Evolutionary conservation across 1,140 invertebrate genomes (phyloP), one percentile per base, ranked within the genome.

Genomic region (Thaumetopoea pityocampa): DNA sequence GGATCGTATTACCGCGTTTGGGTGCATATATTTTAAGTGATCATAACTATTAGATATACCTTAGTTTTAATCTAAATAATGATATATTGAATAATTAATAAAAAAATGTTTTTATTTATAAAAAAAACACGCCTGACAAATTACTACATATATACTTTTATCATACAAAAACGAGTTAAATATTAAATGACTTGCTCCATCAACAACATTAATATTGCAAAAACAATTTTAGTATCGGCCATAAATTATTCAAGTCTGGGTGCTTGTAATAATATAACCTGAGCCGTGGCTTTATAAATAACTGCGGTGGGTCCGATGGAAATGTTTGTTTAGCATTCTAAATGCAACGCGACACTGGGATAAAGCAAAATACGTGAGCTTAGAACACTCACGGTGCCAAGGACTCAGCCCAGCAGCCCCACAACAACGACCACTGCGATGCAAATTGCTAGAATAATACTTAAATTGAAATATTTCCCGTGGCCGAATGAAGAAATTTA

Each of bases 401-500:
- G 19, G 27, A 23, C 37, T 17, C 19, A 22, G 22, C 26, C 5
- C 11, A 33, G 20, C 36, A 20, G 17, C 17, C 16, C 29, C 35
- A 40, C 42, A 44, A 54, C 48, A 53, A 47, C 44, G 14, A 18
- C 36, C 32, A 60, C 40, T 60, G 51, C 56, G 51, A 51, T 60
- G 56, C 44, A 60, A 60, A 60, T 60, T 60, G 45, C 34, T 35
- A 51, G 52, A 52, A 57, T 53, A 53, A 53, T 53, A 57, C 47
- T 57, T 47, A 62, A 57, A 62, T 51, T 55, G 50, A 57, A 55
- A 60, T 60, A 45, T 51, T 55, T 40, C 7, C 2, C 18, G 1
- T 5, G 9, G 4, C 10, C 37, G 12, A 6, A 26, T n/a, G 11
- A 15, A 22, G 12, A 9, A 43, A 9, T 11, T 15, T 27, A 16